phyloP scores from a whole-genome alignment of 2,113 vertebrate genomes.

The Mesoclemmys tuberculata region DNA sequence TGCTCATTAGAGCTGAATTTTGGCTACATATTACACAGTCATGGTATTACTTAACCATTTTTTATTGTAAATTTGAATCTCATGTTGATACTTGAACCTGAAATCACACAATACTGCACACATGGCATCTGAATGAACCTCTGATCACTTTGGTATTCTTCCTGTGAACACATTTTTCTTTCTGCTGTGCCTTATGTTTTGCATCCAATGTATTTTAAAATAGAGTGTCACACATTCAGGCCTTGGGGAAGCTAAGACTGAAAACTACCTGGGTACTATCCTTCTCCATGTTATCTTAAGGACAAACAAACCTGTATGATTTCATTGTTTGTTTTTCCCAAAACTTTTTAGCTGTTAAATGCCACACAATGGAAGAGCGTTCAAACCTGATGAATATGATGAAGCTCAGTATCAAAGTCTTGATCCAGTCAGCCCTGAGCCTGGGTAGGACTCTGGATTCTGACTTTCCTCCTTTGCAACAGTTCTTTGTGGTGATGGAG shows the following conservation, averaged over 20 bases:
- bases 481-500: constrained; percentile 96
- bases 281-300: neutral
- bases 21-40: neutral
- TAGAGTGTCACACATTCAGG: neutral
- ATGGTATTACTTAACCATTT: neutral
- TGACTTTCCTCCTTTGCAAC: constrained; percentile 93
- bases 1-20: neutral
- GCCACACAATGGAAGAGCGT: constrained; percentile 89
- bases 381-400: constrained; percentile 96
- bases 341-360: constrained; percentile 68
- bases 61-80: neutral
- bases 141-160: neutral
- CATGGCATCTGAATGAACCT: neutral
- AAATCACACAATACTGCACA: neutral
- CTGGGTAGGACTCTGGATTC: constrained; percentile 94
- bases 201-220: neutral
- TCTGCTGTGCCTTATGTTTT: neutral
- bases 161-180: neutral
- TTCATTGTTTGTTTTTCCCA: neutral
- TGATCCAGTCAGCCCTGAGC: constrained; percentile 95
- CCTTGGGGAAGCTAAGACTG: neutral
- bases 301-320: neutral
- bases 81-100: neutral
- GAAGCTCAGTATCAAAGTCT: constrained; percentile 94
- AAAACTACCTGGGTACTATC: neutral